Percentiles rank a stretch among this genome's conserved stretches.
These are phyloP conservation scores for Halcyon senegalensis DNA, from an alignment of 2,113 vertebrate species.

Conservation along the genomic window DNA sequence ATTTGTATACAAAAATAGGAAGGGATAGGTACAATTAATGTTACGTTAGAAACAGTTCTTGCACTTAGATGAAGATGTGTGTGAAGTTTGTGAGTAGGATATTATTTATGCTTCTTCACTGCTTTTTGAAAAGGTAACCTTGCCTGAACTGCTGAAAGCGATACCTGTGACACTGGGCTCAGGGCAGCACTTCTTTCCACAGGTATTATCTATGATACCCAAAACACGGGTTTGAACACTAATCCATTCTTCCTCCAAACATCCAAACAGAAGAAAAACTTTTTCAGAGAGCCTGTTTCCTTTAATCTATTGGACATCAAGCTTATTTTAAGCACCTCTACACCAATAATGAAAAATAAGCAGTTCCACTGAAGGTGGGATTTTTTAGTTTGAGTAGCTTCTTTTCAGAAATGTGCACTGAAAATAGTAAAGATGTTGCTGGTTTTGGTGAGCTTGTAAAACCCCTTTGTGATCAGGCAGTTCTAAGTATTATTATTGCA, in stretches of 20 bases:
- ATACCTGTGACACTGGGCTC: background rate
- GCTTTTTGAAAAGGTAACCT: background rate
- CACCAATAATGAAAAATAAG: background rate
- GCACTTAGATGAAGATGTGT: background rate
- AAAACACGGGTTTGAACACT: background rate
- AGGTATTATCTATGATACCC: background rate
- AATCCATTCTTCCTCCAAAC: background rate
- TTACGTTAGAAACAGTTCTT: background rate
- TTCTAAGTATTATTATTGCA: background rate
- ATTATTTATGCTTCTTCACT: background rate
- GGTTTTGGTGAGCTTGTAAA: conserved; percentile 4
- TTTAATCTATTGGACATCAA: background rate
- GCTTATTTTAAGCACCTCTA: background rate
- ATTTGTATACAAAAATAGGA: background rate
- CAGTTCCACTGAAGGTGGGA: background rate
- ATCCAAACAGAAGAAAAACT: background rate
- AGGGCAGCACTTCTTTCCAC: background rate
- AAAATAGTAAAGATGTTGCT: background rate
- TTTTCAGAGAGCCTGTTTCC: background rate
- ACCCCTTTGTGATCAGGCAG: conserved; percentile 11
- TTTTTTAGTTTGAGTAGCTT: background rate
- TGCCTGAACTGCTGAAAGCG: background rate
- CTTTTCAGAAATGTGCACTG: background rate
- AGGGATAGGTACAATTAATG: background rate
- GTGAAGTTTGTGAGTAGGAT: background rate